Conservation (phyloP, 2,113 vertebrate species). For the Clinocottus analis region DNA sequence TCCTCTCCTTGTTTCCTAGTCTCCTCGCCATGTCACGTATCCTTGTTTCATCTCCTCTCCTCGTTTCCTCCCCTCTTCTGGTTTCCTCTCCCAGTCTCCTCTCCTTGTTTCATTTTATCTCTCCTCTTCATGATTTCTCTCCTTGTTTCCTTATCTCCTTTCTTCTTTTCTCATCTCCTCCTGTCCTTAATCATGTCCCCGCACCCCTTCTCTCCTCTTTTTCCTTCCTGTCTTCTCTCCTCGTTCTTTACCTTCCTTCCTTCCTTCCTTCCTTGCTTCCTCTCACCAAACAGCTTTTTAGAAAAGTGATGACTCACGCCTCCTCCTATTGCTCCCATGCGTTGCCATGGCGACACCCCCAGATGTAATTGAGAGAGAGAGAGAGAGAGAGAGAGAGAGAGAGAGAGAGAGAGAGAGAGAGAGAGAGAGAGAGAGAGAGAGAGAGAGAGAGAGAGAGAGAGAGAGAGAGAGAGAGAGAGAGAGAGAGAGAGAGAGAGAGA, state of each 20-base stretch:
- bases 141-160: neutral
- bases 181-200: neutral
- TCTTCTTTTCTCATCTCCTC: neutral
- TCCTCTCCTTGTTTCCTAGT: neutral
- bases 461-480: neutral
- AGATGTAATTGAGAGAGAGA: slow-evolving; percentile 65
- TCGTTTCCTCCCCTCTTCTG: neutral
- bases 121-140: too few relatives aligned
- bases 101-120: neutral
- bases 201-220: neutral
- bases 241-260: neutral
- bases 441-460: neutral
- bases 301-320: slow-evolving; percentile 79
- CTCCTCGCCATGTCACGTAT: accelerated
- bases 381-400: neutral
- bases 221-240: neutral
- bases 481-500: slow-evolving; percentile 17
- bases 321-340: slow-evolving; percentile 61
- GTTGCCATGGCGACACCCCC: slow-evolving; percentile 78
- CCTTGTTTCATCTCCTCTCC: neutral
- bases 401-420: neutral
- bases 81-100: too few relatives aligned
- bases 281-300: slow-evolving; percentile 43
- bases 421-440: neutral
- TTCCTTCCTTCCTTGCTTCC: neutral